Conservation (phyloP, 37 sponge, comb jelly and placozoan genomes). For the Geodia barretti region DNA sequence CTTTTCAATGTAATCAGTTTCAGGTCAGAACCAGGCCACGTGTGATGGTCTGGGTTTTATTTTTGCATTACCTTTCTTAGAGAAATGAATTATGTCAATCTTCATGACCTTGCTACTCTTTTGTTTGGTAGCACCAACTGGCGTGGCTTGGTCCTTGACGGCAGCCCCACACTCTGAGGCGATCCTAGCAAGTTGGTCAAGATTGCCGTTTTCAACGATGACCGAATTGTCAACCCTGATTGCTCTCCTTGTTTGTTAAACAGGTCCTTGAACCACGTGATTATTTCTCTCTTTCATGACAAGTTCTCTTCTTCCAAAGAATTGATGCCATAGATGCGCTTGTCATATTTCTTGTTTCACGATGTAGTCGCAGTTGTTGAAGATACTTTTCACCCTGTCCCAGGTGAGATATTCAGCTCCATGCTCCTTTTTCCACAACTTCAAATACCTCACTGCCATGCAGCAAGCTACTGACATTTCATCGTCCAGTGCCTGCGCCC, state of each 20-base stretch:
- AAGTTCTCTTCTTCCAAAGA: constrained; percentile 4
- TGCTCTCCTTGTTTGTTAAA: constrained; percentile 11
- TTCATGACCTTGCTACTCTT: constrained; percentile 9
- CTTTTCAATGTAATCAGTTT: too few relatives aligned
- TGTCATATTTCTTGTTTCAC: background rate
- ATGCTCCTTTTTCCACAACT: background rate
- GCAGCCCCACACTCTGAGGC: constrained; percentile 23
- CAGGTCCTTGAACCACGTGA: constrained; percentile 20
- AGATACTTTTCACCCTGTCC: background rate
- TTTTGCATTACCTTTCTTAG: constrained; percentile 10
- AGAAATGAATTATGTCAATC: constrained; percentile 2
- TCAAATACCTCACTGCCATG: constrained; percentile 3
- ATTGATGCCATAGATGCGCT: constrained; percentile 11
- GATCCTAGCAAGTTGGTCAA: constrained; percentile 4
- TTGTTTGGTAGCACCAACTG: constrained; percentile 1
- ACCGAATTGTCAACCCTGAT: constrained; percentile 17
- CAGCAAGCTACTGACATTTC: constrained; percentile 19
- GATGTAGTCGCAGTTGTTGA: constrained; percentile 19
- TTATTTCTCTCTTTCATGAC: constrained; percentile 8
- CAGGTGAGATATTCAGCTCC: constrained; percentile 13
- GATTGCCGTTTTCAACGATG: constrained; percentile 4
- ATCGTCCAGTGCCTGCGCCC: constrained; percentile 16
- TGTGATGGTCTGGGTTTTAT: background rate
- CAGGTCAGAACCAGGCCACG: too few relatives aligned
- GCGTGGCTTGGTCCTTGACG: constrained; percentile 6